These are phyloP conservation scores for Lates japonicus DNA, from an alignment of 2,797 vertebrate species.

Conservation along the genomic window DNA sequence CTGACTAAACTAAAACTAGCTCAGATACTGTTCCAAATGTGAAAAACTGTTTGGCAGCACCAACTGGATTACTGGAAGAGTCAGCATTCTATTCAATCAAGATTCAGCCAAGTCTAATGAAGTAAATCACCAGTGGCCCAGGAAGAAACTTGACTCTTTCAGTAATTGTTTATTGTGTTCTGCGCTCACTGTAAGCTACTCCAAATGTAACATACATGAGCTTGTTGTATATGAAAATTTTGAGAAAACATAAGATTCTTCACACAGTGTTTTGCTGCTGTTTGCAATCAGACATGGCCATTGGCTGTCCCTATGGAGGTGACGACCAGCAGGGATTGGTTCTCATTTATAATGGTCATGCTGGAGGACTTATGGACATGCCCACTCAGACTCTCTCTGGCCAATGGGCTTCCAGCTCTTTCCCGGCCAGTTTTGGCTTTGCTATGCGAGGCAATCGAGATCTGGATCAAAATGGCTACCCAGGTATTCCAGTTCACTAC, in stretches of 20 bases:
- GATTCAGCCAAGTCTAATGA: conserved; percentile 10
- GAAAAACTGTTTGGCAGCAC: conserved; percentile 1
- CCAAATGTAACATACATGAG: background rate
- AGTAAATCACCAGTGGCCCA: conserved; percentile 17
- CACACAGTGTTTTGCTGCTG: conserved; percentile 13
- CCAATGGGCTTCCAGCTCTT: conserved; percentile 86
- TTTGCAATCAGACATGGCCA: conserved; percentile 87
- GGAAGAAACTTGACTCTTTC: background rate
- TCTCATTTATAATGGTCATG: conserved; percentile 89
- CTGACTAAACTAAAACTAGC: background rate
- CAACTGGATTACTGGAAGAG: background rate
- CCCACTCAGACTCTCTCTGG: conserved; percentile 90
- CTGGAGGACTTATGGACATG: conserved; percentile 82
- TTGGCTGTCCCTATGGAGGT: conserved; percentile 92
- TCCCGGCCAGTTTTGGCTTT: conserved; percentile 90
- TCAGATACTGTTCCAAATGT: conserved; percentile 2
- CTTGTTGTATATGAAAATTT: background rate
- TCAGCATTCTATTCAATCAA: background rate
- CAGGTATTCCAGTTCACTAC: conserved; percentile 80
- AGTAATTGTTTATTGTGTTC: background rate
- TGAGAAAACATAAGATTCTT: background rate
- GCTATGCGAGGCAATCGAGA: conserved; percentile 89
- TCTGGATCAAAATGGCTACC: conserved; percentile 93
- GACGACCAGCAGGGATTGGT: conserved; percentile 89
- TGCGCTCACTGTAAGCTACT: background rate